Evolutionary conservation across 2,797 vertebrate species (phyloP).

Genomic region (Stomatorhinus walkeri): DNA sequence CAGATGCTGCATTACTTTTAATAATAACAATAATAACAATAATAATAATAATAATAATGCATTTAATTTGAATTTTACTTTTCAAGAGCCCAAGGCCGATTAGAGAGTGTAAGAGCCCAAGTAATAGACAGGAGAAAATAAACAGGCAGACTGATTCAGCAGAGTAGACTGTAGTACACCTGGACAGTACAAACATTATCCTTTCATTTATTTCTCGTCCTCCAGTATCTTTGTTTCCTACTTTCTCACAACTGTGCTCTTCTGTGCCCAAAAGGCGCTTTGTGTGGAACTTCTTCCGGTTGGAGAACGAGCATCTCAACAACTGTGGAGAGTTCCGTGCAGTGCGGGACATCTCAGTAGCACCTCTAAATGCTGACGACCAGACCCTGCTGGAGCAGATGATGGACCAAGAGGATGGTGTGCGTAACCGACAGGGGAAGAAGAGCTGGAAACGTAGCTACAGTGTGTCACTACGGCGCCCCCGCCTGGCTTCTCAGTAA

Average conservation of each 20-base stretch:
- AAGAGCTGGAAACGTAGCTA: slow-evolving; percentile 90
- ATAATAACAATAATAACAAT: not conserved
- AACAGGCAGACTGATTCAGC: not conserved
- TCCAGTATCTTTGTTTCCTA: not conserved
- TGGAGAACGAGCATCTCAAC: slow-evolving; percentile 96
- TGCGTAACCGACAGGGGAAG: slow-evolving; percentile 88
- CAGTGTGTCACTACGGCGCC: slow-evolving; percentile 83
- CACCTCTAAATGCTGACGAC: slow-evolving; percentile 90
- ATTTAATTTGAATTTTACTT: not conserved
- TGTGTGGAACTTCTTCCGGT: slow-evolving; percentile 97
- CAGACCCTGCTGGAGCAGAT: slow-evolving; percentile 95
- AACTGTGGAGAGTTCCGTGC: slow-evolving; percentile 96
- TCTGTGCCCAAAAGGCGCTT: slow-evolving; percentile 51
- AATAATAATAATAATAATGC: not conserved
- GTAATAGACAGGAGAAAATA: not conserved
- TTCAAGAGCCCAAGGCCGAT: not conserved
- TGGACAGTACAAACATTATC: not conserved
- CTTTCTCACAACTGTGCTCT: not conserved
- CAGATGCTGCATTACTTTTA: not conserved
- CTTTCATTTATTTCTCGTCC: not conserved
- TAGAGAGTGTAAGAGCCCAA: not conserved
- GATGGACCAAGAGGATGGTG: slow-evolving; percentile 98
- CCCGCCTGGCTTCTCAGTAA: slow-evolving; percentile 84
- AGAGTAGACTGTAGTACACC: not conserved
- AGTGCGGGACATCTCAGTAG: slow-evolving; percentile 91